Percentiles rank a stretch among this genome's conserved stretches.
Evolutionary conservation across 2,797 vertebrate species (phyloP).

Genomic region (Crenichthys baileyi): DNA sequence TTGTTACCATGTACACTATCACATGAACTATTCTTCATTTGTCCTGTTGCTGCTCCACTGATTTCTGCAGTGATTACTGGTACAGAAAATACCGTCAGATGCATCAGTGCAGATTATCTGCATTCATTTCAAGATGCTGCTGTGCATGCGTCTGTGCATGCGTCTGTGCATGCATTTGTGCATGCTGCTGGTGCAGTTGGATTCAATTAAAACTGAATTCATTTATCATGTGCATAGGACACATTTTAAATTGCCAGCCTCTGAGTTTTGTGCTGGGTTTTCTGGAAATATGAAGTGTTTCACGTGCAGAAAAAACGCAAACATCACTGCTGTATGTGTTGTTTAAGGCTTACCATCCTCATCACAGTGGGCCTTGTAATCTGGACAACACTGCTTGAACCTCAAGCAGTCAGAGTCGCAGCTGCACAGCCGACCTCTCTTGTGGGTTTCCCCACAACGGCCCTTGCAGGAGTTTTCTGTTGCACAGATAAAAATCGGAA

Average conservation of each 20-base stretch:
- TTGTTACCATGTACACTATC: constrained; percentile 70
- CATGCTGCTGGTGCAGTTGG: constrained; percentile 40
- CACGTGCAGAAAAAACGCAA: constrained; percentile 16
- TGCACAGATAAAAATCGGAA: constrained; percentile 36
- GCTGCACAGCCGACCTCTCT: constrained; percentile 86
- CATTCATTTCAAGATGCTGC: constrained; percentile 48
- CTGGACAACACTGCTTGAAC: constrained; percentile 89
- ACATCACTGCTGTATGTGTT: constrained; percentile 3
- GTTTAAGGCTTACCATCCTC: constrained; percentile 74
- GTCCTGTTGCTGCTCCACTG: constrained; percentile 56
- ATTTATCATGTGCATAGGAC: neutral
- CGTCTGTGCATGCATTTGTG: constrained; percentile 39
- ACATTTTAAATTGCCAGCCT: neutral
- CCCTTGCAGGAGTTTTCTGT: constrained; percentile 90
- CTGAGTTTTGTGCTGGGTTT: neutral
- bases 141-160: constrained; percentile 48
- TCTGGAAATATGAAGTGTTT: neutral
- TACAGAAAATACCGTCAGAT: constrained; percentile 55
- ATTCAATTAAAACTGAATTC: neutral
- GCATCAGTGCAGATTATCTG: constrained; percentile 46
- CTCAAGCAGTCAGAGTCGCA: constrained; percentile 86
- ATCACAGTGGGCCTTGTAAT: constrained; percentile 80
- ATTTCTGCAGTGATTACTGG: constrained; percentile 64
- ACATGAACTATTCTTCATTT: constrained; percentile 67
- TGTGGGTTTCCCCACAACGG: constrained; percentile 89